These are phyloP conservation scores for Hirtodrosophila cameraria DNA, from an alignment of 2,888 invertebrate species.

Conservation along the genomic window DNA sequence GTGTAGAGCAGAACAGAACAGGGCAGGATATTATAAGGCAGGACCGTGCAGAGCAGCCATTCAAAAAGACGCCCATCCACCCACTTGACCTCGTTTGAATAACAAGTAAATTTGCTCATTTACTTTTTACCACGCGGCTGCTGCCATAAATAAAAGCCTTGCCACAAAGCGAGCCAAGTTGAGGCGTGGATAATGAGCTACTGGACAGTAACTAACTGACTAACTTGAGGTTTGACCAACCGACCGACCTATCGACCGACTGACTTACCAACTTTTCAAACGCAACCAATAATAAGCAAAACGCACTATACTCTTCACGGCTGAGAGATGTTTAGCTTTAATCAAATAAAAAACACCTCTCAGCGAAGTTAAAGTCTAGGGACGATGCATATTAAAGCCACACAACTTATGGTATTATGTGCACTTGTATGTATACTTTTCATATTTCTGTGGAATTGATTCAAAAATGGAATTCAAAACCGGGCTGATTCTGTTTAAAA, in stretches of 20 bases:
- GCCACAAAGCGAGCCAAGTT: constrained; percentile 41
- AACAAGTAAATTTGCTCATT: constrained; percentile 69
- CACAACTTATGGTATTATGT: no score
- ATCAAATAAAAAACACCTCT: no score
- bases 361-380: no score
- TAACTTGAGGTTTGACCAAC: constrained; percentile 10
- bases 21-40: no score
- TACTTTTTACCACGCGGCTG: constrained; percentile 53
- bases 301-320: no score
- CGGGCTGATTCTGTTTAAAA: no score
- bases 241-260: constrained; percentile 1
- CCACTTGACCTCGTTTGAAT: constrained; percentile 76
- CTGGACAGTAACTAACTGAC: constrained; percentile 31
- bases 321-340: no score
- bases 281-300: no score
- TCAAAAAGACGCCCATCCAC: constrained; percentile 39
- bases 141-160: constrained; percentile 50
- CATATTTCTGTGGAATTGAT: no score
- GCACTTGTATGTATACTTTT: no score
- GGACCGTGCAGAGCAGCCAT: constrained; percentile 1
- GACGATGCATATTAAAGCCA: no score
- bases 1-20: constrained; percentile 3
- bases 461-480: no score
- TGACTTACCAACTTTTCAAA: constrained; percentile 4
- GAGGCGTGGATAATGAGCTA: constrained; percentile 47